Evolutionary conservation across 1,140 invertebrate genomes (phyloP).

Genomic region (Drosophila serrata): DNA sequence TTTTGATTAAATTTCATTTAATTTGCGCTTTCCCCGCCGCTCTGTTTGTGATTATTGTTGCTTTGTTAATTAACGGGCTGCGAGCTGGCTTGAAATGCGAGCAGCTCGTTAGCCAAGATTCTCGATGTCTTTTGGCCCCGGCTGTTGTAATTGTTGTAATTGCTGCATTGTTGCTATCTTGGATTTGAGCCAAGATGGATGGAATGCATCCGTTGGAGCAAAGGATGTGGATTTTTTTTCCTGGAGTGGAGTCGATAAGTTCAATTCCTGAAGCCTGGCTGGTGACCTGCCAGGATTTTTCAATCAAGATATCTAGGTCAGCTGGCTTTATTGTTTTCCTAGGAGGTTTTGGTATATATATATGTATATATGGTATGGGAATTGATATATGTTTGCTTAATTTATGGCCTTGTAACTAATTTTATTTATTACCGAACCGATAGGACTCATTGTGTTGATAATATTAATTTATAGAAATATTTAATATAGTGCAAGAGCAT

Average conservation of each 20-base stretch:
- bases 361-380: neutral
- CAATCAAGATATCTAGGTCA: neutral
- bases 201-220: slow-evolving; percentile 8
- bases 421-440: neutral
- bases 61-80: slow-evolving; percentile 65
- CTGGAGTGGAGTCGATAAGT: neutral
- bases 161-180: slow-evolving; percentile 30
- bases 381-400: neutral
- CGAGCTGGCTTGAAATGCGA: slow-evolving; percentile 58
- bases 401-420: neutral
- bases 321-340: neutral
- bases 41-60: slow-evolving; percentile 41
- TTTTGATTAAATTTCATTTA: slow-evolving; percentile 81
- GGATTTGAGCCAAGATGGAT: slow-evolving; percentile 11
- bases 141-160: slow-evolving; percentile 54
- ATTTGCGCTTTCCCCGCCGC: slow-evolving; percentile 66
- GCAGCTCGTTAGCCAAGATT: slow-evolving; percentile 66
- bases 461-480: no score
- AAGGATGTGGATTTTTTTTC: neutral
- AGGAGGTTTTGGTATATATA: neutral
- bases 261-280: slow-evolving; percentile 2
- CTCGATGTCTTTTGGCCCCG: slow-evolving; percentile 40
- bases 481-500: neutral
- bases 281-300: slow-evolving; percentile 4
- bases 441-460: neutral